Evolutionary conservation across 2,797 vertebrate genomes (phyloP).

Genomic region (Botia kubotai): DNA sequence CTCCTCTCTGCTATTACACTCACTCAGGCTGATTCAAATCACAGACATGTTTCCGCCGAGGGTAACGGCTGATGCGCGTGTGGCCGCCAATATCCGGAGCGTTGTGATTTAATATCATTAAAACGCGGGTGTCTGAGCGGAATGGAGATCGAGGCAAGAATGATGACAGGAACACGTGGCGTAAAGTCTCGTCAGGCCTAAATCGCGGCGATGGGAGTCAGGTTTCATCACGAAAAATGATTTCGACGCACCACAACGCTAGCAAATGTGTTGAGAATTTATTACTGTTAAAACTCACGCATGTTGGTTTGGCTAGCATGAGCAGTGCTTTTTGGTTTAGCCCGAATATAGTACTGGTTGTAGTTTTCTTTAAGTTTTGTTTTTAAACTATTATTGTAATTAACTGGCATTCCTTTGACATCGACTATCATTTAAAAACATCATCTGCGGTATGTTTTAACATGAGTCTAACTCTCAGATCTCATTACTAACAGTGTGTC

Average conservation of each 20-base stretch:
- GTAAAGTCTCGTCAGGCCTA: constrained; percentile 29
- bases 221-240: constrained; percentile 14
- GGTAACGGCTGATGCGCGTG: constrained; percentile 3
- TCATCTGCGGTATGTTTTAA: no score
- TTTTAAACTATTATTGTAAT: no score
- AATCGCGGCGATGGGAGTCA: constrained; percentile 20
- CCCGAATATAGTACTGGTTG: not conserved
- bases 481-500: not conserved
- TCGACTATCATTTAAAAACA: no score
- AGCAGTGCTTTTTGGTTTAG: not conserved
- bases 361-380: not conserved
- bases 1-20: constrained; percentile 13
- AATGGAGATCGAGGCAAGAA: constrained; percentile 8
- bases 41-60: constrained; percentile 23
- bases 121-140: constrained; percentile 24
- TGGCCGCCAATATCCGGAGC: constrained; percentile 16
- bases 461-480: no score
- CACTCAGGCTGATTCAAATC: constrained; percentile 18
- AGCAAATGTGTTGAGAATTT: constrained; percentile 2
- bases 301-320: no score
- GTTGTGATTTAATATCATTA: constrained; percentile 45
- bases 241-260: not conserved
- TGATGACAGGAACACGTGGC: constrained; percentile 22
- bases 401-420: no score
- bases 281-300: constrained; percentile 2